These are phyloP conservation scores for Hololepta plana DNA, from an alignment of 2,888 invertebrate genomes.

Conservation along the genomic window DNA sequence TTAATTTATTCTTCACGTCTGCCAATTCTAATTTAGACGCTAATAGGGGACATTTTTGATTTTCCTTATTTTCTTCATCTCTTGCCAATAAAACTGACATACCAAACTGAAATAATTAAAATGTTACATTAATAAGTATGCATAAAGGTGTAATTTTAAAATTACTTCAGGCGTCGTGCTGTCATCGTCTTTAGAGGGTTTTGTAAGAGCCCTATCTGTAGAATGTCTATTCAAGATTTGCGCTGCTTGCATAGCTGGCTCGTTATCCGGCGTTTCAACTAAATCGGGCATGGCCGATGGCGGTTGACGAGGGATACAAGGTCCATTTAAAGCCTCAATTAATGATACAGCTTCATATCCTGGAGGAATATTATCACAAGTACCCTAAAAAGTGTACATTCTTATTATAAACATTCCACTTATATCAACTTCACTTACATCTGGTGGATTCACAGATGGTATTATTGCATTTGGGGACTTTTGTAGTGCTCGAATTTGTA, in stretches of 20 bases:
- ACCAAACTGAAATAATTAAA: slow-evolving; percentile 31
- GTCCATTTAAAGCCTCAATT: slow-evolving; percentile 91
- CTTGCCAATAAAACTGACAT: slow-evolving; percentile 54
- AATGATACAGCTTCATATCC: slow-evolving; percentile 90
- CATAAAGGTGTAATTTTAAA: too few species aligned
- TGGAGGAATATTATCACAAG: slow-evolving; percentile 70
- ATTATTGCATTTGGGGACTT: slow-evolving; percentile 38
- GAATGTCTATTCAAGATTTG: slow-evolving; percentile 42
- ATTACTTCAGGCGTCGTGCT: too few species aligned
- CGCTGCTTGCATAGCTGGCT: slow-evolving; percentile 44
- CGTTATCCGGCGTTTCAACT: slow-evolving; percentile 42
- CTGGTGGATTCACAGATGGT: slow-evolving; percentile 39
- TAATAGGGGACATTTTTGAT: slow-evolving; percentile 23
- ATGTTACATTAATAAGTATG: slow-evolving; percentile 1
- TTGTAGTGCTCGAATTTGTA: slow-evolving; percentile 89
- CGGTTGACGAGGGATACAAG: slow-evolving; percentile 39
- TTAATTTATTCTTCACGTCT: slow-evolving; percentile 17
- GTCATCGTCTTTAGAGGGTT: too few species aligned
- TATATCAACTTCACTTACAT: slow-evolving; percentile 29
- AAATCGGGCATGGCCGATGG: slow-evolving; percentile 27
- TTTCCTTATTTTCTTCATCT: slow-evolving; percentile 34
- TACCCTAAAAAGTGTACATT: slow-evolving; percentile 30
- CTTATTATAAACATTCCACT: slow-evolving; percentile 7
- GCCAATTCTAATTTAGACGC: slow-evolving; percentile 15
- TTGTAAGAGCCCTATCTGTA: background rate